A percentile compares a stretch with the other conserved stretches of the same genome.
Evolutionary conservation across 2,113 vertebrate genomes (phyloP).

Genomic region (Athene cunicularia): DNA sequence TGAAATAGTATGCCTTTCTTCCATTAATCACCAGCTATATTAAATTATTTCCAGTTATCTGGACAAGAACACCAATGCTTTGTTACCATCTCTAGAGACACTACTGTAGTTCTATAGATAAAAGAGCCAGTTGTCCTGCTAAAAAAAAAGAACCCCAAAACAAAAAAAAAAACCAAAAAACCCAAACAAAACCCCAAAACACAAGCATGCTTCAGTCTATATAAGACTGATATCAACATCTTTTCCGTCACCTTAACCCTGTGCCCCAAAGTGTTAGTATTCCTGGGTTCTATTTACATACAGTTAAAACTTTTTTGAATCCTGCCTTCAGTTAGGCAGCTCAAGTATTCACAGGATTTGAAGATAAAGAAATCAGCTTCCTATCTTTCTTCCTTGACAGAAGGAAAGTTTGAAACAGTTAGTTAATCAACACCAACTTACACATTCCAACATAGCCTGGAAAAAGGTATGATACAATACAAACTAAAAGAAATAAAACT

Average conservation of each 20-base stretch:
- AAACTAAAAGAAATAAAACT: not conserved
- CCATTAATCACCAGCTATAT: not conserved
- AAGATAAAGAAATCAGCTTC: not conserved
- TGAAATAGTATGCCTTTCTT: not conserved
- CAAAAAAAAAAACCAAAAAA: not conserved
- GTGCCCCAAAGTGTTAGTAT: not conserved
- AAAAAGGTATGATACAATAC: not conserved
- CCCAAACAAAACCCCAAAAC: not conserved
- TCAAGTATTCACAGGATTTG: not conserved
- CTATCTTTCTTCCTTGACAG: not conserved
- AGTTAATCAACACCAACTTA: not conserved
- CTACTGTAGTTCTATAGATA: not conserved
- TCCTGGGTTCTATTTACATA: not conserved
- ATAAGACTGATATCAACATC: not conserved
- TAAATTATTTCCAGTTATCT: conserved; percentile 40
- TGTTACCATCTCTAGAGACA: not conserved
- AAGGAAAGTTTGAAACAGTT: not conserved
- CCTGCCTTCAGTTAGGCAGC: not conserved
- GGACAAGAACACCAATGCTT: not conserved
- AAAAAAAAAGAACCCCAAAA: not conserved
- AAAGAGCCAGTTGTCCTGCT: not conserved
- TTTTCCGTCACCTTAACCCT: not conserved
- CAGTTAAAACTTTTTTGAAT: not conserved
- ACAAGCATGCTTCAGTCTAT: not conserved
- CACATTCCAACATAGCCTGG: not conserved